Base-by-base conservation (phyloP, 2,797 vertebrate genomes). In the Cephalopachus bancanus region DNA sequence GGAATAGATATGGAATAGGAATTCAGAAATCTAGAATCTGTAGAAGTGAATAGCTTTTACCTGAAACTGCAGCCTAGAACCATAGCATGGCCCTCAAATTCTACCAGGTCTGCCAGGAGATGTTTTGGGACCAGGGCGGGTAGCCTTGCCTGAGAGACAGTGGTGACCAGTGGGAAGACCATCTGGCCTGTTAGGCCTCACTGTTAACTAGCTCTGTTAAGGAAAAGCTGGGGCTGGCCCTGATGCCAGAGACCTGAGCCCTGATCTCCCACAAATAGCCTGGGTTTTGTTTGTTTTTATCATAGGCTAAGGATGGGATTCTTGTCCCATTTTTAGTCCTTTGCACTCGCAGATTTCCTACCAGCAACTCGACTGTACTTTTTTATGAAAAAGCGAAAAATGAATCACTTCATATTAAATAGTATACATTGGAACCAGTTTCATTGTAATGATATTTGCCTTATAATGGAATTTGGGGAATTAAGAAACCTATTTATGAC, bases 11-110 rank as follows among this genome's bases (percentile, higher is more conserved):
- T 2, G 92, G 28, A 89, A 84, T 67, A 88, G 67, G 12, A 84
- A 92, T 75, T 91, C 57, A 92, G 92, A 95, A 87, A 93, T 90
- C 59, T 91, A 51, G 67, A 87, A 19, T 86, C 60, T 67, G 26
- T 80, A 72, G 71, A 91, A 87, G 57, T 22, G 17, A 74, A 44
- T 74, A 28, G 11, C 15, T 79, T 90, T 76, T 74, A 53, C 72
- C 69, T 37, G 55, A 67, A 83, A 30, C 53, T 78, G 11, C 5
- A 64, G 37, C 28, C 33, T 26, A 74, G 37, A 9, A 69, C 76
- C 69, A 10, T 26, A 74, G 53, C 67, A 12, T 28, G n/a, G 14
- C 79, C 4, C 37, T 87, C 12, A 9, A 26, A 67, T 93, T 86
- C 33, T 85, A 12, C 17, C 30, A 78, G 24, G 4, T 71, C 15